Conservation (phyloP, 2,888 invertebrate genomes). For the Trissoscelio sp. region DNA sequence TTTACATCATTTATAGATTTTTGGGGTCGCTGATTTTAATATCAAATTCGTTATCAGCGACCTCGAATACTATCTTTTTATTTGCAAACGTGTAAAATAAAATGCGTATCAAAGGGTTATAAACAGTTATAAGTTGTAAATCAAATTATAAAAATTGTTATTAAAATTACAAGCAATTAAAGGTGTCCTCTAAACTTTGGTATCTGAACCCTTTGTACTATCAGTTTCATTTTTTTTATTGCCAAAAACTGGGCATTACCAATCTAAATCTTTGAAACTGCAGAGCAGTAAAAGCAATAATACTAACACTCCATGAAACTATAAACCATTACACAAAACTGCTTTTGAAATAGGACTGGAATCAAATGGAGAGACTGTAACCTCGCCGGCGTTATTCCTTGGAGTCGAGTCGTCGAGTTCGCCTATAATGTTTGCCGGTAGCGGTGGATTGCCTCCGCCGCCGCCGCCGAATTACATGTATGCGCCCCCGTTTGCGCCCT, state of each 20-base stretch:
- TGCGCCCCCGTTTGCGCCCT: constrained; percentile 85
- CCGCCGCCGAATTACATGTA: constrained; percentile 82
- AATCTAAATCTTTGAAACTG: neutral
- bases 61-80: no score
- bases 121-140: no score
- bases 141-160: no score
- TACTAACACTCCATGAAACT: neutral
- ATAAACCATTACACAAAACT: constrained; percentile 52
- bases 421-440: constrained; percentile 83
- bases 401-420: constrained; percentile 81
- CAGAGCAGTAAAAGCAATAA: neutral
- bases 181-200: no score
- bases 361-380: constrained; percentile 84
- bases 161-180: no score
- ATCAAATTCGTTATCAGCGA: no score
- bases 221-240: neutral
- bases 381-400: constrained; percentile 83
- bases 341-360: constrained; percentile 83
- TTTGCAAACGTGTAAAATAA: no score
- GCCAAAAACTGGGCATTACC: neutral
- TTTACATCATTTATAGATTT: no score
- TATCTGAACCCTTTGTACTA: neutral
- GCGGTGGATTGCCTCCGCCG: constrained; percentile 83
- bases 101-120: no score
- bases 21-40: no score